Conservation (phyloP, 2,797 vertebrate genomes). For the Paramormyrops hopkinsi region DNA sequence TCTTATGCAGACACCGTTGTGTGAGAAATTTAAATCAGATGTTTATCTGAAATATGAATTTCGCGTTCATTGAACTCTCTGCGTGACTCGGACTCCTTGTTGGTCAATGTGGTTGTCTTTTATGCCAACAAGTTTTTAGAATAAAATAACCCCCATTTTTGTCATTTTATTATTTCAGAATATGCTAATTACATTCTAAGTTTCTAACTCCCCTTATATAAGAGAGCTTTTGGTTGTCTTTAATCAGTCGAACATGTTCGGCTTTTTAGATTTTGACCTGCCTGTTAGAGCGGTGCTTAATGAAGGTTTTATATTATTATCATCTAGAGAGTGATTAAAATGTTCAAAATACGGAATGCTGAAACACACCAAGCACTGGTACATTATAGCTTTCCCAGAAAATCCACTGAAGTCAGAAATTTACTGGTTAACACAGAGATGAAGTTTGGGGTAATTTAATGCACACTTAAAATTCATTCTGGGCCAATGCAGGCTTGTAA, state of each 20-base stretch:
- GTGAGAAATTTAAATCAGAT: background rate
- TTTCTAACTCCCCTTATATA: background rate
- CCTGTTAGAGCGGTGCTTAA: background rate
- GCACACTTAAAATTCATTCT: background rate
- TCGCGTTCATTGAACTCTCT: background rate
- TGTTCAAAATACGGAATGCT: background rate
- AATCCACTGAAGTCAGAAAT: background rate
- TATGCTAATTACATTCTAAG: background rate
- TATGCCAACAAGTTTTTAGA: background rate
- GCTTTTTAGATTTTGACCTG: background rate
- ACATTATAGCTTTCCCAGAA: background rate
- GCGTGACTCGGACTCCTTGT: background rate
- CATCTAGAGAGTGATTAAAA: background rate
- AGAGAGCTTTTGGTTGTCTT: background rate
- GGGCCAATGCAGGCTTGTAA: background rate
- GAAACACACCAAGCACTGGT: background rate
- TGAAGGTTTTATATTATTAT: background rate
- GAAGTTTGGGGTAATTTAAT: background rate
- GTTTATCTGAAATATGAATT: background rate
- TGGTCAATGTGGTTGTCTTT: background rate
- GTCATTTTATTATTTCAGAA: background rate
- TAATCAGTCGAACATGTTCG: background rate
- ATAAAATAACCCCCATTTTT: background rate
- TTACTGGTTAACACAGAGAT: background rate
- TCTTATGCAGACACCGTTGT: background rate